A percentile compares a stretch with the other conserved stretches of the same genome.
phyloP scores from a whole-genome alignment of 2,113 vertebrate species.

The Platichthys stellatus region DNA sequence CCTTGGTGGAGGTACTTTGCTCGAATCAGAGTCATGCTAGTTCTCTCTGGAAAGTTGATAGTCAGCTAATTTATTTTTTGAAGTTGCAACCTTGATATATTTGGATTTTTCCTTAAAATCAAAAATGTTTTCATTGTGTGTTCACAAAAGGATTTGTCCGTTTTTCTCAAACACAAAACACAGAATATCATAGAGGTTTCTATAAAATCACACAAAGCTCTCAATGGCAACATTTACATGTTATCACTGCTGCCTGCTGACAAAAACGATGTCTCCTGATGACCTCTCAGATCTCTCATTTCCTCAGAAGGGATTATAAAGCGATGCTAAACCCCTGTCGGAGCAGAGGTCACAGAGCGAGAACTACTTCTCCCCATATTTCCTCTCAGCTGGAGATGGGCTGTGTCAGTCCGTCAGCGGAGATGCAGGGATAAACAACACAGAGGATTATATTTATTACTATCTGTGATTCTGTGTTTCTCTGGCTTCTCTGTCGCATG shows the following conservation, averaged over 20 bases:
- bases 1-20: too few relatives aligned
- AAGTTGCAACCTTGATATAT: not conserved
- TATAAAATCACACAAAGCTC: not conserved
- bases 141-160: too few relatives aligned
- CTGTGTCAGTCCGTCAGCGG: not conserved
- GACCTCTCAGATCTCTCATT: constrained; percentile 27
- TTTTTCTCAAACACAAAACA: too few relatives aligned
- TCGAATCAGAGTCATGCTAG: too few relatives aligned
- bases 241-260: constrained; percentile 28
- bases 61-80: too few relatives aligned
- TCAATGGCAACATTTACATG: constrained; percentile 11
- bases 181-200: not conserved
- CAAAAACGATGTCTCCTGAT: constrained; percentile 25
- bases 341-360: constrained; percentile 45
- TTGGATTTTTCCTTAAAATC: not conserved
- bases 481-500: constrained; percentile 11
- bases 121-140: too few relatives aligned
- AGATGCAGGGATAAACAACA: constrained; percentile 23
- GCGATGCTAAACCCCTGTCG: constrained; percentile 30
- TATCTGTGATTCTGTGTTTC: constrained; percentile 36
- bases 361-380: constrained; percentile 22
- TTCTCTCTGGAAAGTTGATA: too few relatives aligned
- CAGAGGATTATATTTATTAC: constrained; percentile 20
- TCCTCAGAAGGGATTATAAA: constrained; percentile 35
- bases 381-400: constrained; percentile 30